Conservation (phyloP, 2,113 vertebrate genomes). For the Sorex fumeus region DNA sequence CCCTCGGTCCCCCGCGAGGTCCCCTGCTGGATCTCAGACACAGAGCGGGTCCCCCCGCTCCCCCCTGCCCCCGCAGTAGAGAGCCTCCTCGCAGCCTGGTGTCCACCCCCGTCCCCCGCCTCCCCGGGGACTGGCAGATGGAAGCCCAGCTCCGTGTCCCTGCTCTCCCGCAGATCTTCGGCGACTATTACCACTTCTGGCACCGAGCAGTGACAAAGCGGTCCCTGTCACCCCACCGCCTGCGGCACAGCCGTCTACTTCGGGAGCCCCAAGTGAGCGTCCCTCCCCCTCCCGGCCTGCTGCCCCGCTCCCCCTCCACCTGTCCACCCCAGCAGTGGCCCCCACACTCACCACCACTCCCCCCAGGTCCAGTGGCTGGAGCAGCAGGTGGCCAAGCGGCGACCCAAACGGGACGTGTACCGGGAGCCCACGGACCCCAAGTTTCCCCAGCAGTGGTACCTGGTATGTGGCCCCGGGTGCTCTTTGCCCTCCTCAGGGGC, state of each 20-base stretch:
- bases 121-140: slow-evolving; percentile 43
- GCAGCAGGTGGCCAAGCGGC: slow-evolving; percentile 94
- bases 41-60: accelerated
- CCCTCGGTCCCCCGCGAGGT: not conserved
- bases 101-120: not conserved
- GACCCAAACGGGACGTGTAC: slow-evolving; percentile 94
- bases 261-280: slow-evolving; percentile 92
- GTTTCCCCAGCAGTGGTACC: slow-evolving; percentile 97
- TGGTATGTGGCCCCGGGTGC: slow-evolving; percentile 89
- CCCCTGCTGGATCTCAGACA: not conserved
- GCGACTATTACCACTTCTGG: slow-evolving; percentile 96
- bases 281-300: not conserved
- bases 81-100: not conserved
- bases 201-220: slow-evolving; percentile 94
- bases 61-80: not conserved
- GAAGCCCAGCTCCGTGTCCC: slow-evolving; percentile 38
- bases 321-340: not conserved
- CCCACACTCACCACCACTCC: not conserved
- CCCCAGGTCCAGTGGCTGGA: slow-evolving; percentile 95
- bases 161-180: slow-evolving; percentile 92
- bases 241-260: slow-evolving; percentile 91
- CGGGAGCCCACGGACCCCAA: slow-evolving; percentile 94
- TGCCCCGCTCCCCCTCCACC: not conserved
- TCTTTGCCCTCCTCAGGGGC: no score
- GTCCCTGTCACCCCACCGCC: slow-evolving; percentile 92